Evolutionary conservation across 2,113 vertebrate species (phyloP).

Genomic region (Cyphomyrus discorhynchus): DNA sequence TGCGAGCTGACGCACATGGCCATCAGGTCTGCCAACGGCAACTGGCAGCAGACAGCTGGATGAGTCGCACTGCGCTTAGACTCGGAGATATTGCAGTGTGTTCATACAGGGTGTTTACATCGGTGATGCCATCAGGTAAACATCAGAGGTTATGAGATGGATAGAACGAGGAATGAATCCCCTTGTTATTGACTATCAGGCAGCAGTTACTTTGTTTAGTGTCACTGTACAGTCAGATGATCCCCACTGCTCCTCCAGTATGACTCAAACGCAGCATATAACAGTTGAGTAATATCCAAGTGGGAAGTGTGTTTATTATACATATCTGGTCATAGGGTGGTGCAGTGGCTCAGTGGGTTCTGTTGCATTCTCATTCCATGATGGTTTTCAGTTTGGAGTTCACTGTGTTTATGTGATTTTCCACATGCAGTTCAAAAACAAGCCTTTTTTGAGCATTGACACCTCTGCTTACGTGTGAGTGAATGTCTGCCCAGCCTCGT

Average conservation of each 20-base stretch:
- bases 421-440: not conserved
- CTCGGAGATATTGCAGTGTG: not conserved
- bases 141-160: not conserved
- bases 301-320: not conserved
- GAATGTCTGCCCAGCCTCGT: not conserved
- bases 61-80: not conserved
- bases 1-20: not conserved
- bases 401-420: not conserved
- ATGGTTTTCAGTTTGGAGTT: not conserved
- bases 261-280: not conserved
- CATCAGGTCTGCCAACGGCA: not conserved
- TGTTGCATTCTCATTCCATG: not conserved
- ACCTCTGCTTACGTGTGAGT: not conserved
- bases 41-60: not conserved
- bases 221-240: not conserved
- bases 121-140: not conserved
- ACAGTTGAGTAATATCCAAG: not conserved
- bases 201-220: not conserved
- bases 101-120: not conserved
- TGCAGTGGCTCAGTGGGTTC: not conserved
- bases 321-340: not conserved
- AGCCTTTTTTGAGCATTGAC: not conserved
- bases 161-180: not conserved
- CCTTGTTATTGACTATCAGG: not conserved
- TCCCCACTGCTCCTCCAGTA: not conserved